Evolutionary conservation across 2,888 invertebrate species (phyloP).

Genomic region (Phalangium opilio): DNA sequence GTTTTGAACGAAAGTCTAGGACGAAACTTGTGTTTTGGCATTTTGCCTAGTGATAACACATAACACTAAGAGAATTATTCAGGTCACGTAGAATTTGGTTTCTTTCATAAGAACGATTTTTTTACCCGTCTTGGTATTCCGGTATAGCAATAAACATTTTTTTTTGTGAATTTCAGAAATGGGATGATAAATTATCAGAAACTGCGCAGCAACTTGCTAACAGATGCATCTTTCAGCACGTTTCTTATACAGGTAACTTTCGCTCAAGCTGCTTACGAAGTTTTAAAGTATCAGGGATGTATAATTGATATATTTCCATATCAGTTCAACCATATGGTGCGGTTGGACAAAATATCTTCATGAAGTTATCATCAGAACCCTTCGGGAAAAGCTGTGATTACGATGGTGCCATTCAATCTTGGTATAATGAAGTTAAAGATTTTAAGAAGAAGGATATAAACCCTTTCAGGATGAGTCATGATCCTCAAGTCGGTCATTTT

Average conservation of each 20-base stretch:
- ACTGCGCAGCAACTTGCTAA: constrained; percentile 18
- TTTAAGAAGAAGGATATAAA: constrained; percentile 3
- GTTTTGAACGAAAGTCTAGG: no score
- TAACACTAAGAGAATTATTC: no score
- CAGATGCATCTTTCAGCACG: constrained; percentile 17
- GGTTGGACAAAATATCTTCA: constrained; percentile 19
- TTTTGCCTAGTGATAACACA: no score
- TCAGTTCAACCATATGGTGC: constrained; percentile 7
- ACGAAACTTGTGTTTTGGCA: no score
- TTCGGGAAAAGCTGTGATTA: constrained; percentile 8
- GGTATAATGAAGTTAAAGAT: constrained; percentile 15
- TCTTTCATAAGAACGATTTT: no score
- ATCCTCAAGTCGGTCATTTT: constrained; percentile 15
- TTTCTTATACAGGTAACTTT: constrained; percentile 2
- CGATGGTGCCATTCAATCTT: constrained; percentile 11
- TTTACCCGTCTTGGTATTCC: no score
- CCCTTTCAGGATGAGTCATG: constrained; percentile 1
- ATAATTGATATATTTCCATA: not conserved
- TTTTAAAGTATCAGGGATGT: not conserved
- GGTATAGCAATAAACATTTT: no score
- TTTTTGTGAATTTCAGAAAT: constrained; percentile 14
- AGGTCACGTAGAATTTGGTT: no score
- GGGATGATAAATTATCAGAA: constrained; percentile 17
- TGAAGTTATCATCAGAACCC: constrained; percentile 5
- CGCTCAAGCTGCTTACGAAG: no score